Conservation (phyloP, 2,113 vertebrate genomes). For the Maylandia zebra region DNA sequence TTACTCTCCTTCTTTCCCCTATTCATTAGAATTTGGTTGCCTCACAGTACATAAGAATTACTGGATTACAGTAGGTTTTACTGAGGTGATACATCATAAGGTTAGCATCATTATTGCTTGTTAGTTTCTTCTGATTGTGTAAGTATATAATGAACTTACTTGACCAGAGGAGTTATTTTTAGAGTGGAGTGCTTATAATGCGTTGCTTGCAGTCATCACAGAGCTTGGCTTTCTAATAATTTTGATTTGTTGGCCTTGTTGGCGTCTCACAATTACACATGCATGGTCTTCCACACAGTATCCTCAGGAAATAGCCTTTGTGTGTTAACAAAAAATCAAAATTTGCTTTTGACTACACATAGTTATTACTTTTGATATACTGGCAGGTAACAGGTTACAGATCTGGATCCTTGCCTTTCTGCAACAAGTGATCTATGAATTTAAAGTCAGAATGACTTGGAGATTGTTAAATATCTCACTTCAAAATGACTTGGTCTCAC, state of each 20-base stretch:
- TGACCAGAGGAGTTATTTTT: background rate
- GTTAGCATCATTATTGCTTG: background rate
- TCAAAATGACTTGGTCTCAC: background rate
- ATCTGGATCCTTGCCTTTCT: background rate
- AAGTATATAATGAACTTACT: background rate
- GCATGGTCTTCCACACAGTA: background rate
- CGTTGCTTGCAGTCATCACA: background rate
- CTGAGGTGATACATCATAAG: background rate
- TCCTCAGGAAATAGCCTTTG: background rate
- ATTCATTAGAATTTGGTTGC: background rate
- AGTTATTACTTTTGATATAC: background rate
- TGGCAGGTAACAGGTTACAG: background rate
- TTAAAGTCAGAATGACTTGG: background rate
- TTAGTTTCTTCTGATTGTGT: background rate
- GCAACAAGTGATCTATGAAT: conserved; percentile 42
- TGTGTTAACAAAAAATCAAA: background rate
- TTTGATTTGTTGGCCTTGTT: background rate
- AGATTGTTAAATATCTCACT: background rate
- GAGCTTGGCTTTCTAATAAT: background rate
- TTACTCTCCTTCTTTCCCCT: background rate
- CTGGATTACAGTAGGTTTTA: background rate
- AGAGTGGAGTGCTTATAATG: background rate
- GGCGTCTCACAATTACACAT: background rate
- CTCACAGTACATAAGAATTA: background rate
- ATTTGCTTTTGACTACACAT: background rate